Evolutionary conservation across 1,140 invertebrate genomes (phyloP), one percentile per base, ranked within the genome.

Genomic region (Antheraea mylitta): DNA sequence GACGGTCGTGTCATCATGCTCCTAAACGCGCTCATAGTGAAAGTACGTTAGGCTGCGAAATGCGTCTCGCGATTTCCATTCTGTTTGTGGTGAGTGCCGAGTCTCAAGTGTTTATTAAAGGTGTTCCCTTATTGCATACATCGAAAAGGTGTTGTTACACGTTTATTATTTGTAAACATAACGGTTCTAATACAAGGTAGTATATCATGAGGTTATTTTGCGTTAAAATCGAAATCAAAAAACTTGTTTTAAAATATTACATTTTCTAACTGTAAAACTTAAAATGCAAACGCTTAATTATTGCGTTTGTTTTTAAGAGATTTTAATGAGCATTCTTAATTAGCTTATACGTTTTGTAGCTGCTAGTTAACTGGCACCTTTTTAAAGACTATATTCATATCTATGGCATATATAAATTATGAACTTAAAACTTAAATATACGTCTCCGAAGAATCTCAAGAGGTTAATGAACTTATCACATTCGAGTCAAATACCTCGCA

Each of bases 21-120:
- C 71, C 69, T 77, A 58, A 75, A 65, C 80, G 81, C 77, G 84
- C 70, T 69, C 74, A 76, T 85, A 90, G 88, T 90, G 89, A 90
- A 90, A 90, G 89, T 92, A 83, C 81, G 82, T 81, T 91, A 89
- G 83, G 84, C 74, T 73, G 71, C 75, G 89, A 87, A 87, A 92
- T 92, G 89, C 83, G 83, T 79, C 75, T 82, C 79, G 84, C 87
- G 79, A 84, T 89, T 82, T 83, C 81, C 80, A 87, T 89, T 83
- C 80, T 92, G 86, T 90, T 89, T 90, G 83, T 92, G 89, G 89
- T 92, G 89, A 92, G 89, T 92, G 87, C 77, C 7, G 80, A 67
- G 76, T 78, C 81, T 76, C 80, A 85, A 84, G 84, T 89, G 85
- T 71, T 84, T 82, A 83, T 66, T 68, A 70, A 77, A 69, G 77